Conservation (phyloP, 2,113 vertebrate genomes). For the Spilogale gracilis region DNA sequence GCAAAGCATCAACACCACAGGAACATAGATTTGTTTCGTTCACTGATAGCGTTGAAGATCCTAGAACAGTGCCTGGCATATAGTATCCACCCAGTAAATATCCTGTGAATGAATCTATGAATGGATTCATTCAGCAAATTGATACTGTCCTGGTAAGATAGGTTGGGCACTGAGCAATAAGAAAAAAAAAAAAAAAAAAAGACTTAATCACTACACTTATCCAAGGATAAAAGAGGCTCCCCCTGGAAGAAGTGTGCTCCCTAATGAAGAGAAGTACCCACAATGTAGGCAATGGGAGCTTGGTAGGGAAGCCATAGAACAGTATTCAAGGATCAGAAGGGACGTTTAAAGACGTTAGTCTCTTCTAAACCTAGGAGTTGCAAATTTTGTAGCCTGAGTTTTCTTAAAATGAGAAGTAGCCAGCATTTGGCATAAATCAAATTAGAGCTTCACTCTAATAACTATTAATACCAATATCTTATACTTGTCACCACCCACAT, state of each 20-base stretch:
- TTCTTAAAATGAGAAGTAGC: constrained; percentile 37
- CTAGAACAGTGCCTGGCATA: neutral
- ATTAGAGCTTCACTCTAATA: neutral
- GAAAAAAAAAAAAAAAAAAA: neutral
- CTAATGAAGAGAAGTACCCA: neutral
- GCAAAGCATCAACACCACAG: neutral
- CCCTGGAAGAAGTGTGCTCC: neutral
- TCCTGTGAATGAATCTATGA: neutral
- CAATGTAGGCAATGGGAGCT: neutral
- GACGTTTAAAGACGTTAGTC: neutral
- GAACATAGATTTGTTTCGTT: neutral
- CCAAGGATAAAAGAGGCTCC: neutral
- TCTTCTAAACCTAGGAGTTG: neutral
- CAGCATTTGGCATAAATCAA: neutral
- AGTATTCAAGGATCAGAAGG: neutral
- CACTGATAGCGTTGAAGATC: neutral
- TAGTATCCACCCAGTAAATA: neutral
- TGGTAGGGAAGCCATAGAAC: neutral
- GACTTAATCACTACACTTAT: neutral
- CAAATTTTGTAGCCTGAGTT: neutral
- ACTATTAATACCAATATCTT: neutral
- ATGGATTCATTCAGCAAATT: neutral
- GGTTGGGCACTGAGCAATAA: neutral
- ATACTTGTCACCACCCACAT: neutral
- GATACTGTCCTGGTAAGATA: neutral